Evolutionary conservation across 2,888 invertebrate species (phyloP), one percentile per base, ranked within the genome.

Genomic region (Ornithoptera alexandrae): DNA sequence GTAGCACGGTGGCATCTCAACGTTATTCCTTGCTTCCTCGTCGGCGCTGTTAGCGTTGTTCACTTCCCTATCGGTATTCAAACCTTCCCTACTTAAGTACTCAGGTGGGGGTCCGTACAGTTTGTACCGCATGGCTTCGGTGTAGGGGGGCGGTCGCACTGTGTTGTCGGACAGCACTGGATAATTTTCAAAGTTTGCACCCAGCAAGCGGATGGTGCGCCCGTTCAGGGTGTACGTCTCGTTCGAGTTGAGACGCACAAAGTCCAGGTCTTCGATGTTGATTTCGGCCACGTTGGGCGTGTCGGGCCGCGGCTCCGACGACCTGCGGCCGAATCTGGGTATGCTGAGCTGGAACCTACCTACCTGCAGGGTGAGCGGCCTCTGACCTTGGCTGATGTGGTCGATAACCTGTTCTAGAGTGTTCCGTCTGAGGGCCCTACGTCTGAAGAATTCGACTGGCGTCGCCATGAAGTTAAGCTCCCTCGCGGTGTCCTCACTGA

Each of bases 171-270:
- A 22, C 6, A 82, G 15, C 0, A 81, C 79, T 0, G 90, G 89
- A 50, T 86, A 89, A 67, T 88, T 84, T 24, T 89, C 88, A 59
- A 91, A 89, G 69, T 87, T 81, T 0, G 86, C 92, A 0, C 92
- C 92, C n/a, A 93, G 72, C 0, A 92, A 75, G 0, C 87, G 72
- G 1, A 93, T 91, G 0, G 92, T 93, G 1, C 92, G 71, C 0
- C 93, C 93, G 71, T 92, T 92, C 0, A 92, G 71, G 0, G 93
- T 93, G 72, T 92, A 93, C 0, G 93, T 93, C 1, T 92, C 92
- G 53, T 81, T 79, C 0, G 88, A 79, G 22, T 84, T 80, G 20
- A 88, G 74, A 0, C 90, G 71, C 0, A 89, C 86, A 36, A 90
- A 85, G 62, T 89, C 89, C 0, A 90, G 57, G 7, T 89, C 88